Conservation (phyloP, 2,113 vertebrate species). For the Okapia johnstoni region DNA sequence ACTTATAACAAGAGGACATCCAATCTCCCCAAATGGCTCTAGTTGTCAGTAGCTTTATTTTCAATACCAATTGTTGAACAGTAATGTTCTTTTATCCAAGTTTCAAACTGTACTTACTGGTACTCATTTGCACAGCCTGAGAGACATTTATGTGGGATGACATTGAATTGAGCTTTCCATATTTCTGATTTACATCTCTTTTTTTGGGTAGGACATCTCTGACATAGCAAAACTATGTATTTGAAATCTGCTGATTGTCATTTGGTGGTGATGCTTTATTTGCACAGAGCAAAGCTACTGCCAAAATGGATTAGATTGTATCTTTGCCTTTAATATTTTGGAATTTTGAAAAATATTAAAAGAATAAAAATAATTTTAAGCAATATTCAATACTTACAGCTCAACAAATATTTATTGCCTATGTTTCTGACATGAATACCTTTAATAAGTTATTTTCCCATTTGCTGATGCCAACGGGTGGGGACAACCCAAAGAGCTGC, state of each 20-base stretch:
- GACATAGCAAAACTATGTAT: not conserved
- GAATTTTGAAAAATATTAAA: conserved; percentile 34
- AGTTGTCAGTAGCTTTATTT: conserved; percentile 59
- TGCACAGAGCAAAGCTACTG: conserved; percentile 45
- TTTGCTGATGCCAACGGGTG: conserved; percentile 64
- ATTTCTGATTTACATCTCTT: conserved; percentile 53
- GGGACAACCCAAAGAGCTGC: conserved; percentile 68
- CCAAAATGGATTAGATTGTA: conserved; percentile 39
- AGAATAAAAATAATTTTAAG: conserved; percentile 3
- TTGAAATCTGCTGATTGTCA: not conserved
- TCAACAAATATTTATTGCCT: conserved; percentile 66
- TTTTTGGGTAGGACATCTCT: not conserved
- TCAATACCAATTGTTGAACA: conserved; percentile 43
- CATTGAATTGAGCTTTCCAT: conserved; percentile 63
- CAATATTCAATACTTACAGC: not conserved
- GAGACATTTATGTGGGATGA: conserved; percentile 72
- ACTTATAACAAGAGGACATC: conserved; percentile 60
- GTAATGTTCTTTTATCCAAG: conserved; percentile 42
- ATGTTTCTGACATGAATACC: conserved; percentile 43
- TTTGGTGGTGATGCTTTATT: conserved; percentile 29
- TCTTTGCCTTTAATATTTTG: conserved; percentile 40
- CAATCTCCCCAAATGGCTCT: conserved; percentile 55
- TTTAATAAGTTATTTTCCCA: conserved; percentile 71
- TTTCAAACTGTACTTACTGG: conserved; percentile 44
- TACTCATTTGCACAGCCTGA: conserved; percentile 37